Percentiles rank a stretch among this genome's conserved stretches.
These are phyloP conservation scores for Triplophysa rosa DNA, from an alignment of 2,113 vertebrate species.

Conservation along the genomic window DNA sequence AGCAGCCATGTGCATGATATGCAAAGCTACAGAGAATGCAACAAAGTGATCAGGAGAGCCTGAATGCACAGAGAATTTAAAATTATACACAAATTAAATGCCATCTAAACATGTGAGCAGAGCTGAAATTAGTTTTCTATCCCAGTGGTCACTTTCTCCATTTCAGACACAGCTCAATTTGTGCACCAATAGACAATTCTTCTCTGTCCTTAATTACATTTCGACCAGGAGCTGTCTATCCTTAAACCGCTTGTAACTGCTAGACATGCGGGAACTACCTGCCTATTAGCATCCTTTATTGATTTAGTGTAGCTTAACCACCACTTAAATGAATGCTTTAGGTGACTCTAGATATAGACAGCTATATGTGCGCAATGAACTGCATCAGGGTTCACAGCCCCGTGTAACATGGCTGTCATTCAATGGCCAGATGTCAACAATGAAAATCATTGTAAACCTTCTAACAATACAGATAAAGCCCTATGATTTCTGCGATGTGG, in stretches of 20 bases:
- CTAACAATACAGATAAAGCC: too few species aligned
- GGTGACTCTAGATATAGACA: conserved; percentile 15
- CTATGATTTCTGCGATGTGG: too few species aligned
- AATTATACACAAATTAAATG: background rate
- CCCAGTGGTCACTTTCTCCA: conserved; percentile 52
- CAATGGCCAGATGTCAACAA: background rate
- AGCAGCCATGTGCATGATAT: conserved; percentile 28
- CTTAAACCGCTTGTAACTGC: conserved; percentile 51
- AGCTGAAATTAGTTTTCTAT: conserved; percentile 27
- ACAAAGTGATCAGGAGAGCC: background rate
- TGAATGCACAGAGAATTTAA: background rate
- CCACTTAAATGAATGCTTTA: conserved; percentile 43
- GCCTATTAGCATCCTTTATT: conserved; percentile 62
- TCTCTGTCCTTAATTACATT: conserved; percentile 63
- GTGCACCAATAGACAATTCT: conserved; percentile 13
- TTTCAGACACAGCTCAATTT: conserved; percentile 38
- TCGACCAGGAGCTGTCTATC: conserved; percentile 62
- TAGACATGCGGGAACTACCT: conserved; percentile 55
- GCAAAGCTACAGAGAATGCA: conserved; percentile 23
- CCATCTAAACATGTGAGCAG: conserved; percentile 5
- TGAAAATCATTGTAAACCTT: background rate
- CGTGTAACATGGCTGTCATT: background rate
- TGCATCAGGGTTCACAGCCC: background rate
- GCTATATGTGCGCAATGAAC: background rate
- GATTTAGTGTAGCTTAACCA: conserved; percentile 56